Base-by-base conservation (phyloP, 2,797 vertebrate species). In the Chaetophractus vellerosus region DNA sequence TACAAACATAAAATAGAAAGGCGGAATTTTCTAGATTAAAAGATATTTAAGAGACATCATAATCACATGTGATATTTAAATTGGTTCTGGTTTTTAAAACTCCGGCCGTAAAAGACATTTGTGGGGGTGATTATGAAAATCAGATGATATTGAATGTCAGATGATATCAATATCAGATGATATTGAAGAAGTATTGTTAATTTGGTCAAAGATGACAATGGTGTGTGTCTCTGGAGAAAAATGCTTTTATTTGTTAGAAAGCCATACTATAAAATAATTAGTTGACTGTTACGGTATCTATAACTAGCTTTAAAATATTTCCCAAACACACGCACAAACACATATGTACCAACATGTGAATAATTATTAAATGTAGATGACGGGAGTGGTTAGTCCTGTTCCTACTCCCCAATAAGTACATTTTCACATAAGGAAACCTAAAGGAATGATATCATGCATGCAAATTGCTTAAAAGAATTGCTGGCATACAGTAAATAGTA, bases 51-150 rank as follows among this genome's bases (percentile, higher is more conserved):
- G 41, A 88, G 33, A 75, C 19, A 33, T 33, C 41, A n/a, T 68
- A 78, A 68, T 66, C 21, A 72, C 68, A 76, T 36, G 10, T 11
- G 12, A 48, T 10, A 80, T 19, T 72, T 88, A 59, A 59, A 79
- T 94, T 83, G 71, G 91, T 83, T 75, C 74, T 91, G 33, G 41
- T 52, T 92, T 66, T 88, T 91, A 91, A 91, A 88, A 92, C 5
- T 9, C 26, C 5, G 82, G 33, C 52, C 83, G 68, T 71, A 41
- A 85, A 61, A 78, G n/a, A 71, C n/a, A 38, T 80, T 63, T 57
- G 2, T 24, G 38, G 33, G 38, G 9, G 9, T n/a, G 21, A 75
- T 2, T 45, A 14, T 24, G 12, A 11, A 85, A 74, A 72, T 68
- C 9, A 71, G 59, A 83, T 38, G 38, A 38, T 38, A 38, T 38